Evolutionary conservation across 2,797 vertebrate species (phyloP).

Genomic region (Anguilla marmorata): DNA sequence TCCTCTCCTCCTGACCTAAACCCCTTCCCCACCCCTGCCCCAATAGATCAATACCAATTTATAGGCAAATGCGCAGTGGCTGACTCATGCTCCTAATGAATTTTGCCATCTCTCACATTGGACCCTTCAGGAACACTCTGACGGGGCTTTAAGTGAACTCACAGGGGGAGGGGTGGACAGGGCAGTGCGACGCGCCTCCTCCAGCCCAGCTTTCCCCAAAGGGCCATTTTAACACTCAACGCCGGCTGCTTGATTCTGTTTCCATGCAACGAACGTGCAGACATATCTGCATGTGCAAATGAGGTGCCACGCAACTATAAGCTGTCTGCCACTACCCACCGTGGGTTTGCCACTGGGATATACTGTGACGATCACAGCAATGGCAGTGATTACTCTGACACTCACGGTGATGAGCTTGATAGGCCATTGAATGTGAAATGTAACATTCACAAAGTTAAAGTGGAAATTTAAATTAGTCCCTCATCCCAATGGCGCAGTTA

Average conservation of each 20-base stretch:
- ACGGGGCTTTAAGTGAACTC: conserved; percentile 75
- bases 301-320: conserved; percentile 16
- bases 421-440: neutral
- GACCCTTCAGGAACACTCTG: conserved; percentile 74
- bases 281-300: conserved; percentile 21
- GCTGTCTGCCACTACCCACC: neutral
- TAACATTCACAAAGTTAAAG: neutral
- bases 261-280: neutral
- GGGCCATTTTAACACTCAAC: neutral
- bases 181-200: neutral
- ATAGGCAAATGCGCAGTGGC: conserved; percentile 80
- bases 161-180: conserved; percentile 34
- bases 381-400: neutral
- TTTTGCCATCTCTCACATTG: conserved; percentile 73
- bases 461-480: neutral
- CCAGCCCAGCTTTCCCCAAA: neutral
- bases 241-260: neutral
- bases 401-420: neutral
- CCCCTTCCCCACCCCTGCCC: conserved; percentile 49
- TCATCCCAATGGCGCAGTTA: neutral
- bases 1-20: conserved; percentile 46
- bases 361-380: neutral
- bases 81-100: conserved; percentile 79
- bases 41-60: conserved; percentile 81
- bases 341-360: neutral